Base-by-base conservation (phyloP, 2,888 invertebrate species). In the Bugula neritina region DNA sequence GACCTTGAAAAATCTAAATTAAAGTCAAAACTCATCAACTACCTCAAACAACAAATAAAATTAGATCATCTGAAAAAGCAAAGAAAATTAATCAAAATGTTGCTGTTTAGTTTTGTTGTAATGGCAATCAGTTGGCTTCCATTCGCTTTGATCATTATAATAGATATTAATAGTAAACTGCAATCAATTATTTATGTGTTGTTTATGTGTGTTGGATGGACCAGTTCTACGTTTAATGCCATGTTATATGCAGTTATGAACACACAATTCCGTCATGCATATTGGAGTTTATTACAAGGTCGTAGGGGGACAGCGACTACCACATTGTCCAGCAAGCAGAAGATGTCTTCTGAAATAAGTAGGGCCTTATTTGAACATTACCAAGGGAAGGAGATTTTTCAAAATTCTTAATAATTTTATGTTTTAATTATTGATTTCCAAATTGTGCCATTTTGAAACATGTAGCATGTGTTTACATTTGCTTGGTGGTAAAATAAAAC, bases 151-250 rank as follows among this genome's bases (percentile, higher is more conserved):
- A 63, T 31, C 27, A 31, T 63, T 63, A n/a, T 63, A 1, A 3
- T 63, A 2, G 63, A 63, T n/a, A 25, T 10, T 25, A 2, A 25
- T 31, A 31, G 27, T 10, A 2, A 13, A 63, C 31, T 31, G 3
- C 29, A 21, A 3, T 63, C 63, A 3, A 63, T 63, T 63, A 2
- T 29, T 31, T 63, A 63, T 31, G 63, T 63, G 2, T 2, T 31
- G 29, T 63, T 63, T 63, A 63, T 31, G 27, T 13, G 27, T 63
- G 31, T 63, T 13, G 63, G 31, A 2, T 63, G 63, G 63, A 63
- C 63, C 3, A 63, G 31, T 27, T 63, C 63, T 27, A 31, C 31
- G 10, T 5, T 63, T 10, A 63, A 63, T 63, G 63, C 31, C 31
- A 31, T 63, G 5, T 31, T 63, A 5, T 63, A 63, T 31, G 63